These are phyloP conservation scores for Drosophila nikananu DNA, from an alignment of 1,140 invertebrate genomes.

Conservation along the genomic window DNA sequence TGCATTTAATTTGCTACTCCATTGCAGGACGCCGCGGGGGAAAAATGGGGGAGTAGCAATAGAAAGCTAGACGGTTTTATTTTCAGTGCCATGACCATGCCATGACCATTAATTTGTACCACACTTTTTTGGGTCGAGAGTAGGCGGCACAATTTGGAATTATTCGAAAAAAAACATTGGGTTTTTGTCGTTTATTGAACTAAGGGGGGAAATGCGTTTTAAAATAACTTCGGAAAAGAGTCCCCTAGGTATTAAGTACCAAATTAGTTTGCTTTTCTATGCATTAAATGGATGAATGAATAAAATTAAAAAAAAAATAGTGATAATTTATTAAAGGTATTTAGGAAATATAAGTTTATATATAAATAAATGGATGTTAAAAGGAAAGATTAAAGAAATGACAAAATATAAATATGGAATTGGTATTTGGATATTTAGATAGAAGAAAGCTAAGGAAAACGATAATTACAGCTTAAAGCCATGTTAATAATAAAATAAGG, in stretches of 20 bases:
- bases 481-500: neutral
- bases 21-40: slow-evolving; percentile 8
- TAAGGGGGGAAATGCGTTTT: neutral
- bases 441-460: too few relatives aligned
- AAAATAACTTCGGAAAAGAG: neutral
- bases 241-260: neutral
- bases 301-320: too few relatives aligned
- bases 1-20: slow-evolving; percentile 65
- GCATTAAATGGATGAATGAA: neutral
- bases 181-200: neutral
- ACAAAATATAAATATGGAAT: neutral
- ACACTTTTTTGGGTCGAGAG: slow-evolving; percentile 17
- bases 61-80: slow-evolving; percentile 21
- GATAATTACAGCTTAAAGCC: too few relatives aligned
- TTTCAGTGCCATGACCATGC: slow-evolving; percentile 13
- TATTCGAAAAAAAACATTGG: slow-evolving; percentile 11
- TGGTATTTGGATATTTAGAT: too few relatives aligned
- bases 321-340: neutral
- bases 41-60: neutral
- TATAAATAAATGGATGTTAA: neutral
- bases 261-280: neutral
- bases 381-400: neutral
- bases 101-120: slow-evolving; percentile 33
- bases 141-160: neutral
- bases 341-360: neutral